phyloP scores from a whole-genome alignment of 2,888 invertebrate species.

The Cacoxenus indagator region DNA sequence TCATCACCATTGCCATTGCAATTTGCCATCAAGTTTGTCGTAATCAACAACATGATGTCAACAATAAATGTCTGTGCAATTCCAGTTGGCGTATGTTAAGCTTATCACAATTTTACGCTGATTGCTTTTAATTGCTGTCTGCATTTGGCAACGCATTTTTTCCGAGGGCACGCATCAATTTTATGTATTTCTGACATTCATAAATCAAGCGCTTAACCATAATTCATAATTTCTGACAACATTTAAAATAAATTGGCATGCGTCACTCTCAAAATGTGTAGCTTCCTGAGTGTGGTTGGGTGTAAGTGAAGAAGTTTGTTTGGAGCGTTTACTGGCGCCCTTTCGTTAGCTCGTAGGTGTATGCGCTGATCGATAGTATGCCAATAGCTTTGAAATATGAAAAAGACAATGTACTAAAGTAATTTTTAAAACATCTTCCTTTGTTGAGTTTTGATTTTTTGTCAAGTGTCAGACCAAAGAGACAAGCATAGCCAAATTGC shows the following conservation, averaged over 20 bases:
- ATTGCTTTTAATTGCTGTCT: no score
- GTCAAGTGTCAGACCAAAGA: background rate
- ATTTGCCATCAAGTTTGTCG: no score
- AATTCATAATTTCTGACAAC: conserved; percentile 3
- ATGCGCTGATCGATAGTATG: background rate
- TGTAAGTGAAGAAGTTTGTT: background rate
- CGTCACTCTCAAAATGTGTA: conserved; percentile 1
- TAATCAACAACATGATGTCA: background rate
- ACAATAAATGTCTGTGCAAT: conserved; percentile 59
- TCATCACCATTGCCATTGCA: background rate
- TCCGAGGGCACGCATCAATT: background rate
- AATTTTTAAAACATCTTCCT: no score
- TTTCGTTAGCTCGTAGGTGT: no score
- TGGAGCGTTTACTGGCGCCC: no score
- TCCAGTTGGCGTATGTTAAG: conserved; percentile 46
- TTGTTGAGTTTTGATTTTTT: background rate
- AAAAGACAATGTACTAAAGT: background rate
- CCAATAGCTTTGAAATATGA: background rate
- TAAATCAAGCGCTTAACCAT: background rate
- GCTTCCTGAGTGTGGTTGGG: background rate
- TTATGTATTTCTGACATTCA: background rate
- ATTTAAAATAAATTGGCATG: conserved; percentile 15
- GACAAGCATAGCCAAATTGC: background rate
- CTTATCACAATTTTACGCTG: background rate
- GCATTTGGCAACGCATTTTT: background rate